These are phyloP conservation scores for Cheilosia soror DNA, from an alignment of 2,888 invertebrate genomes.

Conservation along the genomic window DNA sequence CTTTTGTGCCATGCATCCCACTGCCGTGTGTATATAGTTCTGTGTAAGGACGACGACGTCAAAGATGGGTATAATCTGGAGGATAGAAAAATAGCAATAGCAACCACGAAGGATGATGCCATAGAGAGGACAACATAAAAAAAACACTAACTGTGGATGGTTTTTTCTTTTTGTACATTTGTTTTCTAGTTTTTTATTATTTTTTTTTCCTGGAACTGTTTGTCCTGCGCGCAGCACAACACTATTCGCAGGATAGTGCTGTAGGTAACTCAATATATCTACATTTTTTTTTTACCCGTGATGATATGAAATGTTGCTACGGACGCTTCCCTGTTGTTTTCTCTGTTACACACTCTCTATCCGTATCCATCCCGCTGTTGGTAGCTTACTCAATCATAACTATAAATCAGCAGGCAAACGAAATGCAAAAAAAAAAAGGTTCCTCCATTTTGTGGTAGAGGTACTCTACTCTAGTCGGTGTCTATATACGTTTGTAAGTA, in stretches of 20 bases:
- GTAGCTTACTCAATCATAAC: constrained; percentile 59
- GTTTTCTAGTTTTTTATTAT: constrained; percentile 5
- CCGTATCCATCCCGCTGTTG: not conserved
- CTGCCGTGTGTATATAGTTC: constrained; percentile 4
- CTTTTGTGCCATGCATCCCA: not conserved
- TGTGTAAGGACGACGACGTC: constrained; percentile 43
- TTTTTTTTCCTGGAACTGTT: constrained; percentile 29
- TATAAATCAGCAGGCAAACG: constrained; percentile 61
- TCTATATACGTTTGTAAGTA: not conserved
- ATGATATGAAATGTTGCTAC: constrained; percentile 50
- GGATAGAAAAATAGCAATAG: constrained; percentile 21
- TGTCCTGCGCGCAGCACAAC: constrained; percentile 64
- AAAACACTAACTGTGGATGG: constrained; percentile 39
- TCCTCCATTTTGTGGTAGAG: constrained; percentile 37
- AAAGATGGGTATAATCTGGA: not conserved
- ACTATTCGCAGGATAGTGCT: constrained; percentile 27
- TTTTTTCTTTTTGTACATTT: not conserved
- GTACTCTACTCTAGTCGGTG: not conserved
- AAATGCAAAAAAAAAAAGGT: constrained; percentile 16
- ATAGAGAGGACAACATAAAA: constrained; percentile 41
- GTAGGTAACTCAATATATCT: not conserved
- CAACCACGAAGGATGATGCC: constrained; percentile 46
- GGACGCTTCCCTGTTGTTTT: constrained; percentile 57
- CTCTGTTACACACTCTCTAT: constrained; percentile 53
- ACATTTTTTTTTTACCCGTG: not conserved